Base-by-base conservation (phyloP, 2,113 vertebrate genomes). In the Antechinus flavipes region DNA sequence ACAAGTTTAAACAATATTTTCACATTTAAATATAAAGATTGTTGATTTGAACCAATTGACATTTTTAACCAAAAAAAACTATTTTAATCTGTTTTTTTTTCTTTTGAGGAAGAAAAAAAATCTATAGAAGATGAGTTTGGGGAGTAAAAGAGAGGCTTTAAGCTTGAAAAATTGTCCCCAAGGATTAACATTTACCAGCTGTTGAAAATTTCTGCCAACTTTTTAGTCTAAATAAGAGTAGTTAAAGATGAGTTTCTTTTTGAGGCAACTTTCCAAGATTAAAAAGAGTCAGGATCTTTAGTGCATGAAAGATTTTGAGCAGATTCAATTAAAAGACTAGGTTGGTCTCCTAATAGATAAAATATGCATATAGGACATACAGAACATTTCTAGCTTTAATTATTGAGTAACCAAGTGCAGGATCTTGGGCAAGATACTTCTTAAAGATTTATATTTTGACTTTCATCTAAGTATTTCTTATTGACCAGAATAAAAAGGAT, bases 211-310 rank as follows among this genome's bases (percentile, higher is more conserved):
- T 26, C 50, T 95, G 16, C 42, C 94, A 24, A 93, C 95, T 95
- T 95, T 92, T 93, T 97, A 93, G 53, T 94, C 90, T 96, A n/a
- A n/a, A 55, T 94, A 91, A 84, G 92, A 89, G 52, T 49, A 35
- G 19, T 68, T 91, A 93, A 35, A 94, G 30, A 84, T 0, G 0
- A 10, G 30, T 25, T 52, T 97, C 90, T 95, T 26, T 90, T 0
- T 12, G 42, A 95, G 84, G 91, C 3, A 92, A 24, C 53, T 94
- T 68, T 94, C 46, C 90, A 96, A 54, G 49, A 94, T 56, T 46
- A 96, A 90, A 95, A 68, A 94, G 54, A 92, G 89, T 54, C 89
- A 10, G 0, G 30, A 35, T 90, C 94, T 84, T 47, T 93, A 91
- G 3, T 0, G 0, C 22, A 93, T 8, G 10, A 58, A 97, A 89